Conservation (phyloP, 2,113 vertebrate species). For the Etheostoma cragini region DNA sequence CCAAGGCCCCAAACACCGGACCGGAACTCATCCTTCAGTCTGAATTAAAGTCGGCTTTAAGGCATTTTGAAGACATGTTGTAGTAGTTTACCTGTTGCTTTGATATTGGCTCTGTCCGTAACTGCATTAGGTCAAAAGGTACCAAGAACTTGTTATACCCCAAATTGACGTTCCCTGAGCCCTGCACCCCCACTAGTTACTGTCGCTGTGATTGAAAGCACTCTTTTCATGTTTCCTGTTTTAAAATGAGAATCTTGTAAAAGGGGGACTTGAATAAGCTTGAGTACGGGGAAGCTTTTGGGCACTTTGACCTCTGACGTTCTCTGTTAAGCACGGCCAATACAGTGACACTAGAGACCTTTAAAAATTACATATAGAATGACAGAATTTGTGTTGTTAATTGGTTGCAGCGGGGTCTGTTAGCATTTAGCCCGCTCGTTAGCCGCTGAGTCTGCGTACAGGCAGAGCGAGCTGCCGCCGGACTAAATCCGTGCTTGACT, state of each 20-base stretch:
- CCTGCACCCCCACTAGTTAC: not conserved
- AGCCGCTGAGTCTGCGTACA: too few species aligned
- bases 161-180: not conserved
- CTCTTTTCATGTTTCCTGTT: not conserved
- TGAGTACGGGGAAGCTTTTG: too few species aligned
- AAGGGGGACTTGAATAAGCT: not conserved
- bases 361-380: too few species aligned
- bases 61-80: not conserved
- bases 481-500: too few species aligned
- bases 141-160: not conserved
- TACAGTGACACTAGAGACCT: too few species aligned
- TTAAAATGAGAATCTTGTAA: not conserved
- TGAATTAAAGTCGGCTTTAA: not conserved
- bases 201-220: not conserved
- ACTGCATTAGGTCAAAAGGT: not conserved
- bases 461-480: too few species aligned
- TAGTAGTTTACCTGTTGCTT: not conserved
- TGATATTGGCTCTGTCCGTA: too few species aligned
- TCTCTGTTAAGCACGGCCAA: too few species aligned
- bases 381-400: too few species aligned
- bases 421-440: too few species aligned
- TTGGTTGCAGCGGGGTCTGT: too few species aligned
- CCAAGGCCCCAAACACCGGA: conserved; percentile 4
- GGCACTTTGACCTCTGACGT: too few species aligned
- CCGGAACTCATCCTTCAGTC: not conserved